Base-by-base conservation (phyloP, 2,888 invertebrate species). In the Crematogaster levior region DNA sequence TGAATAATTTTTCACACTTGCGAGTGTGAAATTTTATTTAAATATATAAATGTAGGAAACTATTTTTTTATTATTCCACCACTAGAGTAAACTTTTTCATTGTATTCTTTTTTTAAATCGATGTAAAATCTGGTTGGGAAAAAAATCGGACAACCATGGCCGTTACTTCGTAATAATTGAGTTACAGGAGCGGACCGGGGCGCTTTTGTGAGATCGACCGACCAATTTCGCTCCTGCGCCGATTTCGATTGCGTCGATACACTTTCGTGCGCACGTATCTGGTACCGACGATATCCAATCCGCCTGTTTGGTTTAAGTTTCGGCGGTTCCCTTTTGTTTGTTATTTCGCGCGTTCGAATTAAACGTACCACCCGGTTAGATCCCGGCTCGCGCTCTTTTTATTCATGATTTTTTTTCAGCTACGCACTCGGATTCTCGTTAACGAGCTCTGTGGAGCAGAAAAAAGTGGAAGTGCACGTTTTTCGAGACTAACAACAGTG, bases 261-360 rank as follows among this genome's bases (percentile, higher is more conserved):
- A 70, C 63, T 72, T 82, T 66, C 81, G 65, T 60, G 70, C 79
- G 58, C 81, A 84, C 84, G 85, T 83, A 79, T 48, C 48, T 40
- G 60, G 60, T 63, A 51, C 79, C 74, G 58, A 74, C 87, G 84
- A 90, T 90, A 91, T 92, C 90, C 91, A 91, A 91, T 92, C 89
- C 86, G 88, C 87, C 84, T 89, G 91, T 92, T 92, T 92, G 91
- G 91, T 91, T 91, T 88, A 91, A 90, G 88, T 92, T 91, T 89
- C 90, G 82, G 60, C 84, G 84, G 80, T 86, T 84, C 85, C 85
- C 86, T 89, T 89, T 91, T 91, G 92, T 92, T 92, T 92, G 90
- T 91, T 87, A 91, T 91, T 88, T 89, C 90, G 86, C 88, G 86
- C 89, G 86, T 86, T 66, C 88, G 87, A 87, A 91, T 91, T 91